Conservation (phyloP, 1,140 invertebrate species). For the Drosophila ogumai region DNA sequence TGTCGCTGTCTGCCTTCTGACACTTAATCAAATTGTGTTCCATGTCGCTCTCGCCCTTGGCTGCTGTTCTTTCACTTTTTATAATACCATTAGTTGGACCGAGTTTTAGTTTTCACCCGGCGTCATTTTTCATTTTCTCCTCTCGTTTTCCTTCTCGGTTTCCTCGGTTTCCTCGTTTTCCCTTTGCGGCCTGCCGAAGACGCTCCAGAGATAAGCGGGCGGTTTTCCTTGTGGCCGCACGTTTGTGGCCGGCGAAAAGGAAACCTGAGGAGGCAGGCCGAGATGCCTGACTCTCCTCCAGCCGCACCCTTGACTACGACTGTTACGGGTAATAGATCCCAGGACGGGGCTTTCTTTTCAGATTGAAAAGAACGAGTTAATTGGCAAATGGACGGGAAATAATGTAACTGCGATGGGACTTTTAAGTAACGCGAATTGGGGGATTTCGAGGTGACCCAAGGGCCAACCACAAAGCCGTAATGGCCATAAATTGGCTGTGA, state of each 20-base stretch:
- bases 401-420: background rate
- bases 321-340: constrained; percentile 16
- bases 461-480: background rate
- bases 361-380: constrained; percentile 25
- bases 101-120: constrained; percentile 53
- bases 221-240: constrained; percentile 49
- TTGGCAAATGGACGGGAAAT: constrained; percentile 44
- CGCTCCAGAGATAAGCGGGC: constrained; percentile 51
- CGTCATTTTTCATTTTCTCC: constrained; percentile 70
- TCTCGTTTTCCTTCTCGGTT: constrained; percentile 6
- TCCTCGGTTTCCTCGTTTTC: background rate
- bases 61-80: constrained; percentile 20
- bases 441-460: constrained; percentile 5
- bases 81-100: constrained; percentile 65
- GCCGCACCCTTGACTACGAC: constrained; percentile 1
- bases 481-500: background rate
- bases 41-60: constrained; percentile 19
- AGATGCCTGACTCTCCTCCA: background rate
- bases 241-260: constrained; percentile 16
- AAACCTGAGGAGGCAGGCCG: constrained; percentile 14
- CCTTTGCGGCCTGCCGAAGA: constrained; percentile 37
- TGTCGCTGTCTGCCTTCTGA: constrained; percentile 36
- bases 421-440: background rate
- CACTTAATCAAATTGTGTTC: constrained; percentile 74
- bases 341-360: background rate